Conservation (phyloP, 1,140 invertebrate species). For the Solenopsis invicta region DNA sequence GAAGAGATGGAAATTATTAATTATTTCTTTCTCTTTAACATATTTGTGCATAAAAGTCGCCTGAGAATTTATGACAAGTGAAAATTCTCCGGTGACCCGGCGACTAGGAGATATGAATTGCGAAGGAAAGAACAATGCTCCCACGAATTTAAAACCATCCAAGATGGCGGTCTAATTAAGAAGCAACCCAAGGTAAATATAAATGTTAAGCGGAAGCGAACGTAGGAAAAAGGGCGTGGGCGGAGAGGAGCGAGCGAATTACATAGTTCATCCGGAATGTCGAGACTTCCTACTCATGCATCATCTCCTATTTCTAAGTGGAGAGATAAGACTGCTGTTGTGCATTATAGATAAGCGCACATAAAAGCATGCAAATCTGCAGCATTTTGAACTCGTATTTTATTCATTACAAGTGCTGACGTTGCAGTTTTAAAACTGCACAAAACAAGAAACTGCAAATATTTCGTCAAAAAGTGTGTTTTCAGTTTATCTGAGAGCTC, state of each 20-base stretch:
- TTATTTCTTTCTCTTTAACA: background rate
- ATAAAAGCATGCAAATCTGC: conserved; percentile 8
- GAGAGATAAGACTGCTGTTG: conserved; percentile 20
- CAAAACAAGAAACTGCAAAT: background rate
- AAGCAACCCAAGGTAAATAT: conserved; percentile 78
- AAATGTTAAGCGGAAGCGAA: conserved; percentile 65
- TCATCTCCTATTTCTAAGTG: conserved; percentile 39
- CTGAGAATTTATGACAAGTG: background rate
- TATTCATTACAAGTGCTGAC: background rate
- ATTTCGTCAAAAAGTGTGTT: background rate
- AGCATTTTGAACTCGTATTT: background rate
- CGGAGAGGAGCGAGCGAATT: conserved; percentile 38
- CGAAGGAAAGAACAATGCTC: conserved; percentile 71
- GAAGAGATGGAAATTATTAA: background rate
- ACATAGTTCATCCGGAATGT: conserved; percentile 39
- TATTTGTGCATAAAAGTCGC: background rate
- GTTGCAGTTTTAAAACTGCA: background rate
- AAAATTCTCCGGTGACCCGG: conserved; percentile 38
- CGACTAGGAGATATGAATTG: conserved; percentile 62
- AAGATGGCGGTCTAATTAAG: conserved; percentile 80
- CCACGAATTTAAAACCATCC: conserved; percentile 67
- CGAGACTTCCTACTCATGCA: conserved; percentile 44
- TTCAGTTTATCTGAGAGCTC: background rate
- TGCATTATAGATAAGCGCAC: conserved; percentile 31
- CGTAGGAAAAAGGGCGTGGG: conserved; percentile 22